Percentiles rank a stretch among this genome's conserved stretches.
Conservation (phyloP, 2,888 invertebrate genomes). For the Lottia gigantea region DNA sequence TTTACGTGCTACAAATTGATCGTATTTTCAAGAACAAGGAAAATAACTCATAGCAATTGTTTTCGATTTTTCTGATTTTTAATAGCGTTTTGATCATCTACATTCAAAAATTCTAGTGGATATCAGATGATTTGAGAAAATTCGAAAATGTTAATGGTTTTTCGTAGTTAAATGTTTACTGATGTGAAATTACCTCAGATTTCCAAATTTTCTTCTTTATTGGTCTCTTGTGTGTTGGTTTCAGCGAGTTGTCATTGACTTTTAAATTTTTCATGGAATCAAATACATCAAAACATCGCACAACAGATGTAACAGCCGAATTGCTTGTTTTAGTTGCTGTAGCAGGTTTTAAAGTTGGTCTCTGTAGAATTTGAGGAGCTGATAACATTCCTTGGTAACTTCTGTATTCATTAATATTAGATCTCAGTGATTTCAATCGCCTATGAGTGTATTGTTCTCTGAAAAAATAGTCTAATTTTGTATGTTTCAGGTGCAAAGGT, state of each 20-base stretch:
- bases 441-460: slow-evolving; percentile 41
- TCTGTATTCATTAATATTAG: slow-evolving; percentile 4
- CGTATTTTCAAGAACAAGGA: too few species aligned
- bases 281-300: slow-evolving; percentile 17
- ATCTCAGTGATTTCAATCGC: slow-evolving; percentile 14
- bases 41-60: too few species aligned
- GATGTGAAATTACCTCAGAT: not conserved
- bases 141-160: too few species aligned
- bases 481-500: too few species aligned
- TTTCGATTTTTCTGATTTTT: too few species aligned
- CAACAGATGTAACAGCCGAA: slow-evolving; percentile 5
- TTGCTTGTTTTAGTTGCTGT: not conserved
- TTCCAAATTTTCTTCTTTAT: slow-evolving; percentile 2
- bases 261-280: slow-evolving; percentile 26
- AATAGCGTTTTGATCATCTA: too few species aligned
- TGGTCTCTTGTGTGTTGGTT: slow-evolving; percentile 17
- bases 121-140: too few species aligned
- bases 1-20: too few species aligned
- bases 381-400: not conserved
- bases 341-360: not conserved
- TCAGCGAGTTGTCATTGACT: slow-evolving; percentile 22
- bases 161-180: too few species aligned
- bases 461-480: not conserved
- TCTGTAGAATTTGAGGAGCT: not conserved
- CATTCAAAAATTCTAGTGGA: too few species aligned